Evolutionary conservation across 2,797 vertebrate species (phyloP), one percentile per base, ranked within the genome.

Genomic region (Hyperoplus immaculatus): DNA sequence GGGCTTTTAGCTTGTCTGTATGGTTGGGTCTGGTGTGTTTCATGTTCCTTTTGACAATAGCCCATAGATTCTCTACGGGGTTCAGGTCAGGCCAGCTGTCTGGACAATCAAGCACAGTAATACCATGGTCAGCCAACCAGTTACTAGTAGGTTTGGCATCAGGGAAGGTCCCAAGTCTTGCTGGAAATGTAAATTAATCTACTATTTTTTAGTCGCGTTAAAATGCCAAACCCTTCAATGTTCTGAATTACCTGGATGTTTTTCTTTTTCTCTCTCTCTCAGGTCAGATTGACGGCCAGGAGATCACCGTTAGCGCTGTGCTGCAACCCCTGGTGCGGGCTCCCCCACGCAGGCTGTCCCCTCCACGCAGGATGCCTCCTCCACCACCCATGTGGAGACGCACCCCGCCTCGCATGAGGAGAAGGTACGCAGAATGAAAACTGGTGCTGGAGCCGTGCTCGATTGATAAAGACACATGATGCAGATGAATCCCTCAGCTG

Each of bases 241-340:
- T 45, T 45, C 6, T 42, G 1, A 43, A n/a, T 50, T 67, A 3
- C 6, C 3, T 42, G 4, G 6, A 6, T 54, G 38, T 9, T 61
- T 58, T 29, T 49, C 51, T 38, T 58, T 39, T 88, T 29, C 29
- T 29, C 29, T 36, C 18, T n/a, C n/a, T 43, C 58, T 39, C 88
- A 98, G 97, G 97, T 88, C 97, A 99, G 91, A 98, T 99, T 0
- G 97, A 98, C 1, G 97, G 97, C 5, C 97, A 97, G 92, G 97
- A 98, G 94, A 97, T 98, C 88, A 97, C 97, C 0, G 97, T 97
- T 82, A 97, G 96, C 0, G 97, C 97, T 0, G 96, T 99, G 62
- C 89, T 99, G 83, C 89, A 97, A 1, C 97, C 96, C 0, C 93
- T 95, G 0, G 95, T 97, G 4, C 92, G 96, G 12, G 95, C 95